These are phyloP conservation scores for Galendromus occidentalis DNA, from an alignment of 1,140 invertebrate genomes.

Conservation along the genomic window DNA sequence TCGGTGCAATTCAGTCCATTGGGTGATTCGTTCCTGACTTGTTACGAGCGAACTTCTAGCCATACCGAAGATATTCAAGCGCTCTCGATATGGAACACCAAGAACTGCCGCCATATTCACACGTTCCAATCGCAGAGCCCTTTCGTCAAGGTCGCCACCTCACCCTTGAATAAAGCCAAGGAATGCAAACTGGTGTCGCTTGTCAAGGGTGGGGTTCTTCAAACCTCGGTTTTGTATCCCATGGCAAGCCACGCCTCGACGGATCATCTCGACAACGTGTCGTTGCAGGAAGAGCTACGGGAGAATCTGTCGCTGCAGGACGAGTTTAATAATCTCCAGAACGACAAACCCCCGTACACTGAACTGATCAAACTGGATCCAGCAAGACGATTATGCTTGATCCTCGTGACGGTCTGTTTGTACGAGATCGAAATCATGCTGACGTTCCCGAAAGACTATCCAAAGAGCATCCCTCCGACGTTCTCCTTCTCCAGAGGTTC, in stretches of 20 bases:
- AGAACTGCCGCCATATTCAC: neutral
- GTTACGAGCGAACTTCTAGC: neutral
- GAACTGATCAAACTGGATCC: constrained; percentile 38
- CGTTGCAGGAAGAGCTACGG: neutral
- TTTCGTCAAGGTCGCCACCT: neutral
- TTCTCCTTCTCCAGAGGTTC: constrained; percentile 45
- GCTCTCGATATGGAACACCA: neutral
- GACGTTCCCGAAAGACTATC: constrained; percentile 54
- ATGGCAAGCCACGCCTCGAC: neutral
- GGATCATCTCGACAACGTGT: neutral
- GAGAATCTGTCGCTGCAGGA: neutral
- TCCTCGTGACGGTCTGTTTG: constrained; percentile 10
- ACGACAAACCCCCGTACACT: constrained; percentile 65
- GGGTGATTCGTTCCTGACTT: neutral
- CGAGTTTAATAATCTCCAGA: constrained; percentile 34
- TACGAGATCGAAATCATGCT: constrained; percentile 41
- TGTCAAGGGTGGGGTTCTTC: neutral
- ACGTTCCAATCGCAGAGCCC: neutral
- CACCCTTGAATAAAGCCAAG: neutral
- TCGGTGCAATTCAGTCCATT: neutral
- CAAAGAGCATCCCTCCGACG: constrained; percentile 44
- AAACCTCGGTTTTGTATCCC: neutral
- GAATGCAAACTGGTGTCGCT: neutral
- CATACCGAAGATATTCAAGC: neutral
- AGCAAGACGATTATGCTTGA: constrained; percentile 16